A percentile compares a stretch with the other conserved stretches of the same genome.
phyloP scores from a whole-genome alignment of 2,888 invertebrate genomes.

The Leptopilina myrica region DNA sequence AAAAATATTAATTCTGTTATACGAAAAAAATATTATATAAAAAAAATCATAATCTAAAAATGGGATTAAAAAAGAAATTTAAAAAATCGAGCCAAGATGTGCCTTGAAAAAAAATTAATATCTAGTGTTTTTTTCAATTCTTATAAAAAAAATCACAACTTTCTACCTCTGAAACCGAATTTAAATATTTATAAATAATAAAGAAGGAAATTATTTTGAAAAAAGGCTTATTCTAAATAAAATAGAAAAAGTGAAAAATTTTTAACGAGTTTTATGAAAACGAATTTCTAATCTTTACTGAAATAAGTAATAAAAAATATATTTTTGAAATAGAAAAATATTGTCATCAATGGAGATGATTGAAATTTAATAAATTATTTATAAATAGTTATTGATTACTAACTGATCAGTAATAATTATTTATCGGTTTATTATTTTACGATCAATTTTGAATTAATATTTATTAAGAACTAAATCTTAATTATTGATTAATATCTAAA shows the following conservation, averaged over 20 bases:
- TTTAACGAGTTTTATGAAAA: background rate
- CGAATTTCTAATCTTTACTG: background rate
- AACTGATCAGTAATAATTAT: too few species aligned
- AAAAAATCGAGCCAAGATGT: background rate
- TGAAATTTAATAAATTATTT: too few species aligned
- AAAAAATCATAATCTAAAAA: background rate
- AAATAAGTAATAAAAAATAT: background rate
- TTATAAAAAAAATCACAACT: background rate
- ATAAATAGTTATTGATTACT: too few species aligned
- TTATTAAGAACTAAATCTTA: too few species aligned
- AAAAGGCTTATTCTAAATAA: background rate
- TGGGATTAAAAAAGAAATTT: too few species aligned
- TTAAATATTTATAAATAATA: background rate
- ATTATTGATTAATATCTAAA: too few species aligned
- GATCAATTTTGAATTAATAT: too few species aligned
- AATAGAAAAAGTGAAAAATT: background rate
- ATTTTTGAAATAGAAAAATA: conserved; percentile 1
- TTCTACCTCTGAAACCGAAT: conserved; percentile 6
- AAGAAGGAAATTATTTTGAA: background rate
- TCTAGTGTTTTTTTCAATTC: background rate
- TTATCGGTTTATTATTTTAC: too few species aligned
- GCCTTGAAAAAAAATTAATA: background rate
- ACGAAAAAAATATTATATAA: background rate
- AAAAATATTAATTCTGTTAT: background rate
- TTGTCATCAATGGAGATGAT: background rate